Conservation (phyloP, 2,113 vertebrate genomes). For the Tursiops truncatus region DNA sequence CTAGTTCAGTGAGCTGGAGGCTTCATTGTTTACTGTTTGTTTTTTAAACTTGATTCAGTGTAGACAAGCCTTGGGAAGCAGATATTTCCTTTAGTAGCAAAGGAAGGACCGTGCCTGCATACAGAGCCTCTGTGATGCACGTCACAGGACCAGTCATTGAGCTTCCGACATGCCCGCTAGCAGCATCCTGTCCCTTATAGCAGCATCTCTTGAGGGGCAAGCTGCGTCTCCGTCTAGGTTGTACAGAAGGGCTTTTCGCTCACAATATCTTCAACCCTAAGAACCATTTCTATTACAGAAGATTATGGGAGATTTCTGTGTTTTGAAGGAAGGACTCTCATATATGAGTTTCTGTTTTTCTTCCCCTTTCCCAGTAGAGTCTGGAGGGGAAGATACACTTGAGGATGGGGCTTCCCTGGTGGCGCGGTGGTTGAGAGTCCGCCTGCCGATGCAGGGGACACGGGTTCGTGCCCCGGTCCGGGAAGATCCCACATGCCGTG, state of each 20-base stretch:
- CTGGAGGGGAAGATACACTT: background rate
- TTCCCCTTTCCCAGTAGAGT: background rate
- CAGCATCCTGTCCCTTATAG: background rate
- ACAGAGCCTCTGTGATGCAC: background rate
- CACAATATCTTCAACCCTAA: background rate
- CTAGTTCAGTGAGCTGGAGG: background rate
- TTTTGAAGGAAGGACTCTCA: background rate
- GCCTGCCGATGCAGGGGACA: too few species aligned
- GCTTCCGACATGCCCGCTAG: fast-evolving
- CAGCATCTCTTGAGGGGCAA: background rate
- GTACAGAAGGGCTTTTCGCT: background rate
- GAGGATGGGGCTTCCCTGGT: too few species aligned
- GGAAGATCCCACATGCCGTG: too few species aligned
- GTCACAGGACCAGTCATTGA: background rate
- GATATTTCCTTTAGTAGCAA: background rate
- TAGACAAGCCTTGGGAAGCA: background rate
- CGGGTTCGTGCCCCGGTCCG: too few species aligned
- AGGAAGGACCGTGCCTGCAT: background rate
- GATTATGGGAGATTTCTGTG: background rate
- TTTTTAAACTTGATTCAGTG: background rate
- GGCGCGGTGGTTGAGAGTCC: too few species aligned
- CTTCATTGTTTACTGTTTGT: background rate
- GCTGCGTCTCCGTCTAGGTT: fast-evolving
- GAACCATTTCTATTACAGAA: background rate
- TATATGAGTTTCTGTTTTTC: background rate